Base-by-base conservation (phyloP, 2,113 vertebrate species). In the Ciconia boyciana region DNA sequence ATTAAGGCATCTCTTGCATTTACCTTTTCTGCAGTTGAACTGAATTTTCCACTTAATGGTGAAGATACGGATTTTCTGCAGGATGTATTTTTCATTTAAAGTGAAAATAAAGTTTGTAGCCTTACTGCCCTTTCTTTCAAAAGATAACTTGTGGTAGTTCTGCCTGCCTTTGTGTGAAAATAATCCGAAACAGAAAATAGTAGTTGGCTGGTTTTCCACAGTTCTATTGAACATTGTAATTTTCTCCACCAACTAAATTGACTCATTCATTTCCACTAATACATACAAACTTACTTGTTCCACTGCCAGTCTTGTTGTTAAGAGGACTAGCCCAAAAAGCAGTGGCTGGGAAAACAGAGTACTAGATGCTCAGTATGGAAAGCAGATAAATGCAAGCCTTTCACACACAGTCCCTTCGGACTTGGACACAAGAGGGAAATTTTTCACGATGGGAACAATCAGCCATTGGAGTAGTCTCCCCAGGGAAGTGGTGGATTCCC, bases 231-330 rank as follows among this genome's bases (percentile, higher is more conserved):
- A 75, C n/a, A 32, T 55, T 83, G 18, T 94, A 80, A 93, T 96
- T 97, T 96, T 96, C 76, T 95, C 83, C 91, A 94, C 78, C 62
- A 66, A 81, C 86, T 94, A 89, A 92, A 94, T 83, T 92, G 83
- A 97, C 91, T 96, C 86, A 93, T 88, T 95, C 54, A 85, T 97
- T 97, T 93, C 71, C 72, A 49, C 71, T 92, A 89, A 93, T 89
- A 61, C 80, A 51, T 70, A 69, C 83, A 70, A 94, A 92, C 85
- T 78, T 91, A 54, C 64, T 96, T 90, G 81, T 89, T 94, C 84
- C 11, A 6, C 78, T 94, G 78, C 81, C 93, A 91, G 74, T 87
- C 49, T 13, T 77, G 2, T 57, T 72, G 55, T 72, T 85, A 62
- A 51, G 71, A 89, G 39, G 39, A 58, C 75, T 71, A 60, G 48